Evolutionary conservation across 2,113 vertebrate genomes (phyloP), one percentile per base, ranked within the genome.

Genomic region (Cynoglossus semilaevis): DNA sequence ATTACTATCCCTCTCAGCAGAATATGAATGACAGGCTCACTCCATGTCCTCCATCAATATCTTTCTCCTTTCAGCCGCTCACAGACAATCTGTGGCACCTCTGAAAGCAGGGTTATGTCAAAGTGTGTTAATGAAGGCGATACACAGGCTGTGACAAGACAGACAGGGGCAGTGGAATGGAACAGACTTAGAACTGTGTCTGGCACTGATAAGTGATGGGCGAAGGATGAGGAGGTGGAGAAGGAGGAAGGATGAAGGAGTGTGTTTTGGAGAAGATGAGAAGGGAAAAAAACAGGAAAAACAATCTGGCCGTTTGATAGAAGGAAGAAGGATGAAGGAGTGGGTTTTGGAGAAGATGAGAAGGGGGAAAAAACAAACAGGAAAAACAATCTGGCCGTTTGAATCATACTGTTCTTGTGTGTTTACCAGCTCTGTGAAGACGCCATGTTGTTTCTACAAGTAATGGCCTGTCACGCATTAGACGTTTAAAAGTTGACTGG

Each of bases 171-270:
- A 66, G 72, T 48, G 65, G 63, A 57, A 72, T 9, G 69, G 79
- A 85, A 83, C 69, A 0, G 80, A 78, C 69, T 55, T 58, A 58
- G 70, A 64, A 74, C 71, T n/a, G 66, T 77, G 81, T 77, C 58
- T 75, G 71, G 66, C 42, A 52, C 76, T 81, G 76, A 80, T 79
- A 80, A 81, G 71, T 68, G 61, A 77, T 14, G 52, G 51, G 61
- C 44, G 56, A n/a, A 54, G 63, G 56, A 40, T 29, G 55, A 54
- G 36, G 58, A 35, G 44, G 62, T 51, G 60, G 53, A 48, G 70
- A 62, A 41, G 44, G 58, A 49, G 59, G 67, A 41, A 54, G 60
- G 50, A 48, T 66, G 69, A 41, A 44, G 58, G 46, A 56, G 67
- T 45, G 7, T 63, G 60, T 76, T 79, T 54, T 54, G 70, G 64